phyloP scores from a whole-genome alignment of 2,888 invertebrate species.

The Dastarcus helophoroides region DNA sequence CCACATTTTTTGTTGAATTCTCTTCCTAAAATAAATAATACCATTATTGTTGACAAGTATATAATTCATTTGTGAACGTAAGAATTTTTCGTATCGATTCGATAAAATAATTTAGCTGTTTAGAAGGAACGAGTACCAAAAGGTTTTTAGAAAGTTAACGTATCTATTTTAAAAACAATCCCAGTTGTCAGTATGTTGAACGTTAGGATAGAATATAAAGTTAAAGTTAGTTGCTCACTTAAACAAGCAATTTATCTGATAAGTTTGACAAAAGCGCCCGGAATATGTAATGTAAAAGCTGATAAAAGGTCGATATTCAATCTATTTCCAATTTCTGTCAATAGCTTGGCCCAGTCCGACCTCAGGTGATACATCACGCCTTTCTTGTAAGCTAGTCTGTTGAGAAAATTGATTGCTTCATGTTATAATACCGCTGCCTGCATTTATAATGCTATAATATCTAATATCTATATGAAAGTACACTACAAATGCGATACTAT shows the following conservation, averaged over 20 bases:
- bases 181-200: no score
- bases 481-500: conserved; percentile 9
- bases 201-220: conserved; percentile 1
- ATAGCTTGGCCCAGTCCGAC: conserved; percentile 26
- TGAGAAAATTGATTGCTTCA: conserved; percentile 32
- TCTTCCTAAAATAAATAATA: conserved; percentile 42
- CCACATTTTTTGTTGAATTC: conserved; percentile 55
- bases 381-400: conserved; percentile 29
- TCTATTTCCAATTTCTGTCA: conserved; percentile 37
- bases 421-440: conserved; percentile 27
- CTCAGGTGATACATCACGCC: conserved; percentile 33
- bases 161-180: no score
- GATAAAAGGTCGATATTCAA: conserved; percentile 35
- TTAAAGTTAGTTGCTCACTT: conserved; percentile 15
- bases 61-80: no score
- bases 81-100: no score
- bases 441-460: conserved; percentile 23
- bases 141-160: no score
- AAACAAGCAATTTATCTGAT: conserved; percentile 25
- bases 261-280: conserved; percentile 25
- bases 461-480: no score
- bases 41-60: no score
- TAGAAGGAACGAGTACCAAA: no score
- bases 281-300: conserved; percentile 29
- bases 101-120: no score